Conservation (phyloP, 2,797 vertebrate species). For the Microhierax caerulescens region DNA sequence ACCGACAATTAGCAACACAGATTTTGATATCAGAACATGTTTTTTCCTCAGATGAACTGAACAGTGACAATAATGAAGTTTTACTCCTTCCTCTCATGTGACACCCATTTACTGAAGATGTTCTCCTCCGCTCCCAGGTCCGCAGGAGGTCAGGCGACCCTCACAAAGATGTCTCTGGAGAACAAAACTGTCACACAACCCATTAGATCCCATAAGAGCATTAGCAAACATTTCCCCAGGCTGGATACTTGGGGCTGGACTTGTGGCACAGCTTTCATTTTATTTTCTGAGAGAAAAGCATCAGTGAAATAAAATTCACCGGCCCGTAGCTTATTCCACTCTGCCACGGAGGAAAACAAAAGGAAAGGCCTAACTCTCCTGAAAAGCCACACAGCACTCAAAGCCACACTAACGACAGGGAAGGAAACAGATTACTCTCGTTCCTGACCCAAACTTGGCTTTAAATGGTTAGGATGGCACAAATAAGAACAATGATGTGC, state of each 20-base stretch:
- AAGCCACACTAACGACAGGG: not conserved
- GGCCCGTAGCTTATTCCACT: not conserved
- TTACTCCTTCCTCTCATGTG: not conserved
- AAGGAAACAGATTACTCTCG: slow-evolving; percentile 26
- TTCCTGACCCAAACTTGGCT: not conserved
- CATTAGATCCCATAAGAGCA: not conserved
- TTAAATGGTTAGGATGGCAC: not conserved
- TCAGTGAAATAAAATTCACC: not conserved
- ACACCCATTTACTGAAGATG: not conserved
- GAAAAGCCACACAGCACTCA: not conserved
- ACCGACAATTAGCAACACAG: not conserved
- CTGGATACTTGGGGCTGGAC: not conserved
- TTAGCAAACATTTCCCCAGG: not conserved
- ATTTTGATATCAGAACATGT: not conserved
- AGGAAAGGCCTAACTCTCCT: not conserved
- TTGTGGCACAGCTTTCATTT: not conserved
- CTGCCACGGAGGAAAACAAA: not conserved
- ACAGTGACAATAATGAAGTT: not conserved
- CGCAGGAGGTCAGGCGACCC: not conserved
- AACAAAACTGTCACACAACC: not conserved
- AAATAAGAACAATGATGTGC: not conserved
- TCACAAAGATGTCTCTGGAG: not conserved
- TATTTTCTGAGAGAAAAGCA: not conserved
- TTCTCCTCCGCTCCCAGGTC: not conserved
- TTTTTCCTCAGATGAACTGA: not conserved